Evolutionary conservation across 1,140 invertebrate genomes (phyloP), one percentile per base, ranked within the genome.

Genomic region (Polypedilum pembai): DNA sequence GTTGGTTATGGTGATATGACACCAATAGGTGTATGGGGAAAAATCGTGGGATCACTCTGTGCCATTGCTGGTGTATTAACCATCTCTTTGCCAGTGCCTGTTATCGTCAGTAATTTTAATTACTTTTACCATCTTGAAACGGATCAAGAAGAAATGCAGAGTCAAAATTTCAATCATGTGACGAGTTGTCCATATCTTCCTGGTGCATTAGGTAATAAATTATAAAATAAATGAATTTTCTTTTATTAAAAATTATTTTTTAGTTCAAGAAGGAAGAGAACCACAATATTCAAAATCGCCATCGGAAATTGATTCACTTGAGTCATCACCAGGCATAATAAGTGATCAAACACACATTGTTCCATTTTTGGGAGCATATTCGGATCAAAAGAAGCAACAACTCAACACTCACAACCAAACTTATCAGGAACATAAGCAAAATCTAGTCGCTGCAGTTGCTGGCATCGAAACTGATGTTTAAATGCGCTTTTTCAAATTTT

Each of bases 1-100:
- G 96, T 99, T 85, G 97, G 97, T 86, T 99, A 99, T 90, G 98
- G 98, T 88, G 98, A 99, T 88, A 98, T 99, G 96, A 95, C 93
- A 5, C 96, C 96, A 76, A 94, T 97, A 79, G 94, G 95, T 80
- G 93, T 96, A 73, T 97, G 94, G 94, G 95, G 95, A 77, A 98
- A 98, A 84, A 94, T 98, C 80, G 95, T 98, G 77, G 95, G 95
- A 73, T 97, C 95, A 73, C 86, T 98, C 76, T 98, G 96, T 85
- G 96, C 96, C 79, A 97, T 98, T 84, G 95, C 95, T 80, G 96
- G 96, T 85, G 95, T 98, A 77, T 87, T 98, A 82, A 96, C 95
- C 78, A 96, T 98, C 81, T 94, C 95, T 40, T 87, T 98, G 79
- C 95, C 95, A 75, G 96, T 98, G 77, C 95, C 96, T 79, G 95